Evolutionary conservation across 2,888 invertebrate genomes (phyloP), one percentile per base, ranked within the genome.

Genomic region (Hyppa rectilinea): DNA sequence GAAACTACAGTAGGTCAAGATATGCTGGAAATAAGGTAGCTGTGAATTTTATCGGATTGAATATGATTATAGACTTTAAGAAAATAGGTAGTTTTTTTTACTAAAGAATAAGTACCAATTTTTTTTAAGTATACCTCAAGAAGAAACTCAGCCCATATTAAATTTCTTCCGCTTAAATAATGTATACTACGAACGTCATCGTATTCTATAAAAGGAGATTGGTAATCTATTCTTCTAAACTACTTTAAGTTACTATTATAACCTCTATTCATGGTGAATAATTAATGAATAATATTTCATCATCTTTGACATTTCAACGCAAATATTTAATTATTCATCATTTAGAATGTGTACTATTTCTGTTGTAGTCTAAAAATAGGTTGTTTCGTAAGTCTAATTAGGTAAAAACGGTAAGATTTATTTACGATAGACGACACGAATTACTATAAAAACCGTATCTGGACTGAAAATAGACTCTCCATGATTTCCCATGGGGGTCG

Each of bases 401-500:
- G 7, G 26, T 20, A 23, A 43, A 60, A 60, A 43, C 20, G 40
- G 43, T 52, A 31, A 62, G 50, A 75, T 67, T 63, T 60, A 75
- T 80, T 62, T 58, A 50, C 53, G 61, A 50, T 40, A 61, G 10
- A 43, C 55, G 45, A 55, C 29, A 64, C 60, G n/a, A 78, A 65
- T 40, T 34, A 38, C 58, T 60, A 47, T 36, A 52, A 52, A 68
- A 59, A 49, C 45, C 50, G 47, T 36, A 50, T 53, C 29, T 49
- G 14, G 12, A 6, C 60, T 67, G 53, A 61, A 79, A 67, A 67
- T 79, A 82, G 38, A 47, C 6, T 34, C 10, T 14, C 47, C 20
- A 64, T 82, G 34, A 79, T 79, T 79, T 79, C 78, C 78, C 78
- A 56, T 20, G 49, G 52, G 82, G 7, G 12, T 40, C 52, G 71